phyloP scores from a whole-genome alignment of 2,797 vertebrate species.

The Acestrorhynchus altus region DNA sequence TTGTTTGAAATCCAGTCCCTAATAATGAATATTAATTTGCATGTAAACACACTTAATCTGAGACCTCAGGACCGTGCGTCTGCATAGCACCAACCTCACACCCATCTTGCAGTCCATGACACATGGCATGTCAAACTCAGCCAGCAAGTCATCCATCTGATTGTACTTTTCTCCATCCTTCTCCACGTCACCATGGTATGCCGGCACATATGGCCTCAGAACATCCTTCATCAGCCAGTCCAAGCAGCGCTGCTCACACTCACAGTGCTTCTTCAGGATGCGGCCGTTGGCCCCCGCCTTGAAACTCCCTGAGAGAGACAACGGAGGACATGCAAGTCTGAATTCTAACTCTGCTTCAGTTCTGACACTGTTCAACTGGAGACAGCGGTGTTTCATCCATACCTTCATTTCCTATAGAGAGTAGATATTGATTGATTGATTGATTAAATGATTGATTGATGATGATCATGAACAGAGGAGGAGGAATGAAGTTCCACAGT shows the following conservation, averaged over 20 bases:
- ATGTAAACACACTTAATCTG: neutral
- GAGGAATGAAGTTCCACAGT: too few species aligned
- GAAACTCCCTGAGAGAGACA: constrained; percentile 88
- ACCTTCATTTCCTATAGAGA: too few species aligned
- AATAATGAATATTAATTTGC: neutral
- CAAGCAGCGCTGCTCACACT: constrained; percentile 95
- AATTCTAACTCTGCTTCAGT: neutral
- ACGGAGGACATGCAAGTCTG: neutral
- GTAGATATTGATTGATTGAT: too few species aligned
- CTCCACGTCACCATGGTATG: constrained; percentile 93
- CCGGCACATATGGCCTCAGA: constrained; percentile 89
- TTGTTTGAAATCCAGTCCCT: too few species aligned
- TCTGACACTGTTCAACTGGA: neutral
- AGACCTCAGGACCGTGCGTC: neutral
- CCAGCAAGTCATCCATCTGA: constrained; percentile 98
- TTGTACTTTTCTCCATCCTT: constrained; percentile 97
- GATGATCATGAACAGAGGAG: too few species aligned
- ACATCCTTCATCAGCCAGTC: constrained; percentile 91
- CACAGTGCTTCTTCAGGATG: constrained; percentile 98
- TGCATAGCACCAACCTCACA: constrained; percentile 82
- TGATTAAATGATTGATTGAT: too few species aligned
- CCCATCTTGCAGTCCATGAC: constrained; percentile 99
- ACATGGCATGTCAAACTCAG: constrained; percentile 92
- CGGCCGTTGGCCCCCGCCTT: constrained; percentile 94
- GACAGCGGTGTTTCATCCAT: too few species aligned